Percentiles rank a stretch among this genome's conserved stretches.
These are phyloP conservation scores for Pygoscelis adeliae DNA, from an alignment of 2,113 vertebrate genomes.

Conservation along the genomic window DNA sequence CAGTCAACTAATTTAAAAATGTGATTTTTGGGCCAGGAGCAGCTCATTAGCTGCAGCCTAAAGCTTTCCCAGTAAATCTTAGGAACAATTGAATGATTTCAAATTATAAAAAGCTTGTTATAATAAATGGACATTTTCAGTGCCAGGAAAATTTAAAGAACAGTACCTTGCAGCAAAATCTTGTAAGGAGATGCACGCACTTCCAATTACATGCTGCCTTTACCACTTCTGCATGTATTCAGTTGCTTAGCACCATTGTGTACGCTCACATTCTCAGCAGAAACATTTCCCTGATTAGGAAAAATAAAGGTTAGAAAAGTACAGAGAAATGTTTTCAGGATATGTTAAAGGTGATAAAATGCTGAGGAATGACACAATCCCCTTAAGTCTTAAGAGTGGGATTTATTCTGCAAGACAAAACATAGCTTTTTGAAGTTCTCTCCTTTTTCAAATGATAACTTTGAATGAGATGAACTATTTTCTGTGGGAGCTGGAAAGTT, in stretches of 20 bases:
- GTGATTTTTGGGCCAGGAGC: neutral
- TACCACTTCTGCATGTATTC: neutral
- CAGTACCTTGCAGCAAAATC: neutral
- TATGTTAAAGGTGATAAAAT: neutral
- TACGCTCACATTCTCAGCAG: neutral
- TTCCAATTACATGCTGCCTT: neutral
- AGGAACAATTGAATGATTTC: neutral
- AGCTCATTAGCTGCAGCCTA: neutral
- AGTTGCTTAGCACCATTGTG: neutral
- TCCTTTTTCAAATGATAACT: neutral
- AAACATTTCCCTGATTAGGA: neutral
- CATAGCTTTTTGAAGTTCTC: neutral
- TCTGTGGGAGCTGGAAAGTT: constrained; percentile 39
- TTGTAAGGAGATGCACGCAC: neutral
- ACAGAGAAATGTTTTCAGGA: neutral
- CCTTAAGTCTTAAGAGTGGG: neutral
- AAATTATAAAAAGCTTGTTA: neutral
- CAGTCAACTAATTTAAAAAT: neutral
- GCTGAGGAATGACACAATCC: neutral
- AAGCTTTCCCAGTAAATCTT: neutral
- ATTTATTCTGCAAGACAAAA: constrained; percentile 13
- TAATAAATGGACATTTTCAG: neutral
- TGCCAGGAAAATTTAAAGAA: neutral
- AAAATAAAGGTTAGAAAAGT: neutral
- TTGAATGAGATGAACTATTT: constrained; percentile 35